These are phyloP conservation scores for Pocillopora grandis DNA, from an alignment of 92 coral and sea anemone genomes.

Conservation along the genomic window DNA sequence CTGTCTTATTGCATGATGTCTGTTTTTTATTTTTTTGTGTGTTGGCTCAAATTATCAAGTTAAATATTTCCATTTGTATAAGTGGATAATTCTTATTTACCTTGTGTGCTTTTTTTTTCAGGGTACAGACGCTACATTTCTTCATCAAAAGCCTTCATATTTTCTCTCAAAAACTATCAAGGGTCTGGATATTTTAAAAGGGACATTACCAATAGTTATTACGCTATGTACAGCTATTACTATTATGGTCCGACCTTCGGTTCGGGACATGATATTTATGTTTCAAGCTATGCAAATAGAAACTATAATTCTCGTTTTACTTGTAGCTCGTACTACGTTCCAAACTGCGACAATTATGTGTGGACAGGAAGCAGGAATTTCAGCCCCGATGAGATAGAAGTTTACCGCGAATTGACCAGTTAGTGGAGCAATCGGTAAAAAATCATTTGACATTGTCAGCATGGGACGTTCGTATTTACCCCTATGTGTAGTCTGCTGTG, in stretches of 20 bases:
- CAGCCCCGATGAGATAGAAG: constrained; percentile 6
- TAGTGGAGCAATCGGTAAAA: background rate
- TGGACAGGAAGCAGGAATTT: background rate
- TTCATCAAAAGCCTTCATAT: constrained; percentile 26
- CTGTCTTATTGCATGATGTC: no score
- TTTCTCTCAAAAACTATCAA: constrained; percentile 9
- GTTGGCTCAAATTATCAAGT: no score
- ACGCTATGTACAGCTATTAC: background rate
- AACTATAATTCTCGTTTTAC: background rate
- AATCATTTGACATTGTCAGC: background rate
- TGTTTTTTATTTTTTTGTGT: no score
- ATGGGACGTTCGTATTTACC: no score
- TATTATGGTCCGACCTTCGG: constrained; percentile 32
- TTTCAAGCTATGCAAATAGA: constrained; percentile 3
- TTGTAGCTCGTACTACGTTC: background rate
- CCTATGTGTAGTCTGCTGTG: no score
- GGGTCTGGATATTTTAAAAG: constrained; percentile 29
- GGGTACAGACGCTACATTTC: background rate
- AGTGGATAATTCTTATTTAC: background rate
- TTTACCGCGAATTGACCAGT: constrained; percentile 6
- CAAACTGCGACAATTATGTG: background rate
- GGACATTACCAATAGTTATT: accelerated
- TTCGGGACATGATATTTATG: constrained; percentile 5
- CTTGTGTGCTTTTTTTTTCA: background rate
- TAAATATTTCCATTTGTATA: background rate